phyloP scores from a whole-genome alignment of 2,113 vertebrate species.

The Phalacrocorax brasilianus region DNA sequence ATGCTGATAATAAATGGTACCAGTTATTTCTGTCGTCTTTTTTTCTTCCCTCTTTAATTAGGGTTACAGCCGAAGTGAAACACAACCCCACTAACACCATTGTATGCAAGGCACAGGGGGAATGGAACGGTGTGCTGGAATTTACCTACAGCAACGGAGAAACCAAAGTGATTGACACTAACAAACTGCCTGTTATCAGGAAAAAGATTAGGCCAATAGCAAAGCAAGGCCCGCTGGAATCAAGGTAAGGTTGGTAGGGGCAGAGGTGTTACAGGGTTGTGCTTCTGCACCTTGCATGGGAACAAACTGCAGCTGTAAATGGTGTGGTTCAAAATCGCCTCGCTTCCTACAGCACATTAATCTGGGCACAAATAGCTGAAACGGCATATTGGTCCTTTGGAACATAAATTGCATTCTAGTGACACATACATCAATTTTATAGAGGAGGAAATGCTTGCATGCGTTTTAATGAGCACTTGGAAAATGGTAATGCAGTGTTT shows the following conservation, averaged over 20 bases:
- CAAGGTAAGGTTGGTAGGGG: constrained; percentile 85
- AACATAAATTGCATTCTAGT: neutral
- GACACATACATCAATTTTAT: fast-evolving
- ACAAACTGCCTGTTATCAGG: constrained; percentile 80
- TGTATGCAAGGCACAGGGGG: constrained; percentile 92
- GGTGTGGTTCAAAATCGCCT: neutral
- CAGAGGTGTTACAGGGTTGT: neutral
- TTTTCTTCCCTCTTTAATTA: constrained; percentile 9
- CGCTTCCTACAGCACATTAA: neutral
- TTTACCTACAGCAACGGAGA: constrained; percentile 93
- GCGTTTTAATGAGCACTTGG: neutral
- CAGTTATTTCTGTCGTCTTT: neutral
- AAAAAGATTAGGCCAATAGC: constrained; percentile 87
- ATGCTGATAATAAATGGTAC: neutral
- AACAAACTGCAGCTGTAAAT: neutral
- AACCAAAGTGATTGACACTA: constrained; percentile 91
- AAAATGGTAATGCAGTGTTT: neutral
- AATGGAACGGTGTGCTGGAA: constrained; percentile 93
- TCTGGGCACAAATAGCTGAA: neutral
- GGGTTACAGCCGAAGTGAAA: constrained; percentile 93
- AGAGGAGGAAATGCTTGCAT: neutral
- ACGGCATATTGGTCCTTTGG: neutral
- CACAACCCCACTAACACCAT: constrained; percentile 90
- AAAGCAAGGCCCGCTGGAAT: constrained; percentile 86
- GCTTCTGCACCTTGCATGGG: fast-evolving